phyloP scores from a whole-genome alignment of 2,113 vertebrate species.

The Amblyopsis rosae region DNA sequence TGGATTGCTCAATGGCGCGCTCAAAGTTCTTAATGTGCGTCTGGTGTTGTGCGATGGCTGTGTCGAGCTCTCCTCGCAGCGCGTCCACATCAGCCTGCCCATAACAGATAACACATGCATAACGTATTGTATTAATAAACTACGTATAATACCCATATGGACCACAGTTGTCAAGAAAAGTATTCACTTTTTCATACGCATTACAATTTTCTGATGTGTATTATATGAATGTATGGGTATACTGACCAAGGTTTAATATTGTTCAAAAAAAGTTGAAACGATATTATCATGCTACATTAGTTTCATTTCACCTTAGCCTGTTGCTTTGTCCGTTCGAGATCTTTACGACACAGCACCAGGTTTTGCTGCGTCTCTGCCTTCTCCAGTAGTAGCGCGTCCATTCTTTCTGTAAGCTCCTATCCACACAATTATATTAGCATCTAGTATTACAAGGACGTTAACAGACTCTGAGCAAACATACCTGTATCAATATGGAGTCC shows the following conservation, averaged over 20 bases:
- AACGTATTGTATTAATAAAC: neutral
- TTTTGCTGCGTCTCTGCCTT: constrained; percentile 94
- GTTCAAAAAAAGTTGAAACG: neutral
- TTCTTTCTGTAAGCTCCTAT: constrained; percentile 88
- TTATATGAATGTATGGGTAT: neutral
- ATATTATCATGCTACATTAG: neutral
- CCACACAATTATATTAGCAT: constrained; percentile 15
- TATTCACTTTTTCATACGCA: too few relatives aligned
- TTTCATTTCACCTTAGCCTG: constrained; percentile 80
- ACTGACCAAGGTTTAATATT: neutral
- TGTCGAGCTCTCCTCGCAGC: constrained; percentile 77
- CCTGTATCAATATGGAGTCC: constrained; percentile 86
- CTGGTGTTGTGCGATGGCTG: constrained; percentile 65
- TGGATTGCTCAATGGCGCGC: constrained; percentile 67
- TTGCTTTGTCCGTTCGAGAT: constrained; percentile 79
- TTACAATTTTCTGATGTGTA: neutral
- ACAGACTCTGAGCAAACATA: constrained; percentile 50
- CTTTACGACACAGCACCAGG: constrained; percentile 81
- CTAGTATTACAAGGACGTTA: neutral
- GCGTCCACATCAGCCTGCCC: constrained; percentile 77
- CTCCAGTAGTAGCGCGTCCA: constrained; percentile 88
- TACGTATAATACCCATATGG: neutral
- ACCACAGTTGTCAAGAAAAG: neutral
- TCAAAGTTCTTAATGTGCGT: constrained; percentile 79
- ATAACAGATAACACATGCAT: constrained; percentile 41